A percentile compares a stretch with the other conserved stretches of the same genome.
Conservation (phyloP, 2,797 vertebrate species). For the Ptychobarbus kaznakovi region DNA sequence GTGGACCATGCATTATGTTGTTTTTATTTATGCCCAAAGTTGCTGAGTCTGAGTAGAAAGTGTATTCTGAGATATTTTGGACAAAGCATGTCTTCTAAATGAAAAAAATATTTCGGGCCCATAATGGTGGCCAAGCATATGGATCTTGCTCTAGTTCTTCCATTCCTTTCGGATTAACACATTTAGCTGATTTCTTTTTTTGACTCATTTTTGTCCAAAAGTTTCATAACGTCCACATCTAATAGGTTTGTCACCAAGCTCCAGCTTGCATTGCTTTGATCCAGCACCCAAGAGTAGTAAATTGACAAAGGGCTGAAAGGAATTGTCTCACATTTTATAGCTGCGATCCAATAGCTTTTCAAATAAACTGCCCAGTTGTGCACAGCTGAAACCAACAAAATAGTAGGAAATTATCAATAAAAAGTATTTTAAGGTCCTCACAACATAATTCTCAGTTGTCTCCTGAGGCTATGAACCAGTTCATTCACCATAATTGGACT, state of each 20-base stretch:
- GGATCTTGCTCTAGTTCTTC: conserved; percentile 20
- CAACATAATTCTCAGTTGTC: conserved; percentile 4
- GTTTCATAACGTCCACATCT: conserved; percentile 54
- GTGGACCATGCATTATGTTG: background rate
- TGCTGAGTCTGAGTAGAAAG: background rate
- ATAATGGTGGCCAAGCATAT: conserved; percentile 36
- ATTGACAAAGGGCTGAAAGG: conserved; percentile 43
- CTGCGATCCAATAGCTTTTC: conserved; percentile 66
- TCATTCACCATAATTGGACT: conserved; percentile 1
- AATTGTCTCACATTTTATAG: conserved; percentile 58
- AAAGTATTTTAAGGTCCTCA: background rate
- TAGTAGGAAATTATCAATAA: conserved; percentile 10
- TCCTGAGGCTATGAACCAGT: background rate
- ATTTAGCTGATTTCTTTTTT: conserved; percentile 49
- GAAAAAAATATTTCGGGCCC: background rate
- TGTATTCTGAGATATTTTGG: background rate
- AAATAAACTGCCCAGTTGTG: conserved; percentile 8
- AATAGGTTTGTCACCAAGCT: conserved; percentile 58
- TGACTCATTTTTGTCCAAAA: conserved; percentile 41
- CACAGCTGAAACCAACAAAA: conserved; percentile 23
- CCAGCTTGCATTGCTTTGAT: conserved; percentile 65
- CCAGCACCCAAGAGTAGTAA: conserved; percentile 51
- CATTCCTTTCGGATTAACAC: conserved; percentile 38
- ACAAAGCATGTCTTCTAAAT: conserved; percentile 7
- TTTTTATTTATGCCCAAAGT: too few relatives aligned